Conservation (phyloP, 2,797 vertebrate genomes). For the Silurus aristotelis region DNA sequence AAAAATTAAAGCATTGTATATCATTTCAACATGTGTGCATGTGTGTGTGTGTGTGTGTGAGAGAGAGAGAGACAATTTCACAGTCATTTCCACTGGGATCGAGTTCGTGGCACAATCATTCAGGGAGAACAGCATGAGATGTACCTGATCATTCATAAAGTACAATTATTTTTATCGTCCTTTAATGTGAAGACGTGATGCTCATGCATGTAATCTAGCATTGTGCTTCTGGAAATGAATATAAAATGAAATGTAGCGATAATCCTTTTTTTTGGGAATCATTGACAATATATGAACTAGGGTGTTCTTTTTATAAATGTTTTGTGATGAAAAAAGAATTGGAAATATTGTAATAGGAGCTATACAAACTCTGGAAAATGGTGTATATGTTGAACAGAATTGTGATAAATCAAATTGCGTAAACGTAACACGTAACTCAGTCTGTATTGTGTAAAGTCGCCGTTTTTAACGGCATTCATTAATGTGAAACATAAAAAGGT, state of each 20-base stretch:
- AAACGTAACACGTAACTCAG: not conserved
- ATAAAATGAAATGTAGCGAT: slow-evolving; percentile 62
- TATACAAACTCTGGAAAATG: slow-evolving; percentile 28
- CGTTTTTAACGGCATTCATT: not conserved
- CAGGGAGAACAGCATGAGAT: slow-evolving; percentile 25
- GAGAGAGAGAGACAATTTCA: not conserved
- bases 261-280: slow-evolving; percentile 63
- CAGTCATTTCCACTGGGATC: not conserved
- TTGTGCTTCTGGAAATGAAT: slow-evolving; percentile 66
- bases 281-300: slow-evolving; percentile 67
- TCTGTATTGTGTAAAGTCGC: slow-evolving; percentile 9
- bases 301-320: slow-evolving; percentile 69
- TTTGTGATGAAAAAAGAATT: slow-evolving; percentile 64
- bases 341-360: slow-evolving; percentile 43
- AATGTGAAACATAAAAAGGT: slow-evolving; percentile 16
- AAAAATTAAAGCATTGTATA: slow-evolving; percentile 66
- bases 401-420: not conserved
- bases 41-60: not conserved
- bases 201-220: slow-evolving; percentile 19
- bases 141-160: not conserved
- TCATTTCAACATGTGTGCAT: not conserved
- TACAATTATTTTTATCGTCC: slow-evolving; percentile 14
- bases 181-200: slow-evolving; percentile 3
- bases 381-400: slow-evolving; percentile 5
- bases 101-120: slow-evolving; percentile 9